phyloP scores from a whole-genome alignment of 2,113 vertebrate genomes.

The Chlamydotis undulata region DNA sequence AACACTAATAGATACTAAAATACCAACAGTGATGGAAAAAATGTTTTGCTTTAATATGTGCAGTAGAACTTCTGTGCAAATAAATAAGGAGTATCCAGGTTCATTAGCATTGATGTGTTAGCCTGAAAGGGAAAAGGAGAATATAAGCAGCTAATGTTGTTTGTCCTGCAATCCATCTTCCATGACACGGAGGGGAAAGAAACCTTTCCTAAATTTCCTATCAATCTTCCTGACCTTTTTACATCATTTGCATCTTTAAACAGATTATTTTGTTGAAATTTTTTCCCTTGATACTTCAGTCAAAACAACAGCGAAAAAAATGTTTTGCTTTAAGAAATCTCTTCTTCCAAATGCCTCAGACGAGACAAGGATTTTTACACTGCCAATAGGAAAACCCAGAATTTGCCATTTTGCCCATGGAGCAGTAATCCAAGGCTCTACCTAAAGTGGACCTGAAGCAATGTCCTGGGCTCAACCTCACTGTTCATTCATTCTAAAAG shows the following conservation, averaged over 20 bases:
- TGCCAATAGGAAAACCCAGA: accelerated
- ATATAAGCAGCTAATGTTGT: constrained; percentile 38
- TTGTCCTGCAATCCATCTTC: constrained; percentile 57
- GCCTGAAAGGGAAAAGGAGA: constrained; percentile 30
- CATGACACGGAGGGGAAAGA: constrained; percentile 23
- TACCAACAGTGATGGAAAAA: not conserved
- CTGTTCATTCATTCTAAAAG: not conserved
- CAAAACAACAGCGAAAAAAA: not conserved
- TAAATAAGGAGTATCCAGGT: constrained; percentile 1
- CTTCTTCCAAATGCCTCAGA: not conserved
- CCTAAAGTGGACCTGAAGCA: not conserved
- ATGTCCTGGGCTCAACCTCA: not conserved
- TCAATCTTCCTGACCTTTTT: constrained; percentile 54
- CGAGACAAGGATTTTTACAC: not conserved
- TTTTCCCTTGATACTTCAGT: not conserved
- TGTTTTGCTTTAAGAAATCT: not conserved
- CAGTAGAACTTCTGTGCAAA: not conserved
- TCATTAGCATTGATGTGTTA: constrained; percentile 44
- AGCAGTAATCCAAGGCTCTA: not conserved
- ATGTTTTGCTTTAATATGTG: not conserved
- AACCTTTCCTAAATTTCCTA: constrained; percentile 36
- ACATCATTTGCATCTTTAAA: constrained; percentile 37
- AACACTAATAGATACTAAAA: not conserved
- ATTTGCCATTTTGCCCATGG: not conserved
- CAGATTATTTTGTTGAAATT: not conserved